A percentile compares a stretch with the other conserved stretches of the same genome.
Evolutionary conservation across 53 echinoderm and acorn worm species (phyloP).

Genomic region (Glandiceps talaboti): DNA sequence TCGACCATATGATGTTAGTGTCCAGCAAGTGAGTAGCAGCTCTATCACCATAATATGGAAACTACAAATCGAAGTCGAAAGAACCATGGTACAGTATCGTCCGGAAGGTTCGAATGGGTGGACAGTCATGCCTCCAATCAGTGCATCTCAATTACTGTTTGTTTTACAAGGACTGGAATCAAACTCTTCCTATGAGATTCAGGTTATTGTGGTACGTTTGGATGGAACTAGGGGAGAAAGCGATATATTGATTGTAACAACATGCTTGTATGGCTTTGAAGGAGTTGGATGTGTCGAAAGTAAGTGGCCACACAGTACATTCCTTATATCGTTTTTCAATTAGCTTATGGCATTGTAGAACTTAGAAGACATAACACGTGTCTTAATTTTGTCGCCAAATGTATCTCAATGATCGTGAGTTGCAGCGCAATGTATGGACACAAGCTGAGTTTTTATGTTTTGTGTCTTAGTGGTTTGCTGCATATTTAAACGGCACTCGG

Average conservation of each 20-base stretch:
- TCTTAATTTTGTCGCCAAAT: no score
- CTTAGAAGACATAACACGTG: no score
- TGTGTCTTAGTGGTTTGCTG: no score
- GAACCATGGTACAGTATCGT: not conserved
- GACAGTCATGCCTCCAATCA: constrained; percentile 23
- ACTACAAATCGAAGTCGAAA: not conserved
- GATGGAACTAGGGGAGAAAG: constrained; percentile 37
- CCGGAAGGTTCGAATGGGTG: constrained; percentile 7
- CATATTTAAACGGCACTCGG: no score
- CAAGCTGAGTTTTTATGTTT: no score
- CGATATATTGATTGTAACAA: constrained; percentile 14
- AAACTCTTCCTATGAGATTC: constrained; percentile 36
- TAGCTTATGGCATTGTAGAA: no score
- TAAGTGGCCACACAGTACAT: constrained; percentile 13
- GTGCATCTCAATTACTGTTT: constrained; percentile 55
- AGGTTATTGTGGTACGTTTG: constrained; percentile 43
- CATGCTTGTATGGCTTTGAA: constrained; percentile 50
- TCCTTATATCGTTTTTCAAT: no score
- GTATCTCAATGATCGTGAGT: no score
- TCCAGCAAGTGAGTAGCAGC: not conserved
- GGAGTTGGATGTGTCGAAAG: constrained; percentile 53
- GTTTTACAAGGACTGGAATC: constrained; percentile 39
- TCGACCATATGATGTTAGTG: not conserved
- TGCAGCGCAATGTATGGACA: no score
- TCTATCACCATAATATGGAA: not conserved